Evolutionary conservation across 2,888 invertebrate genomes (phyloP).

Genomic region (Megaustenia siamemsis): DNA sequence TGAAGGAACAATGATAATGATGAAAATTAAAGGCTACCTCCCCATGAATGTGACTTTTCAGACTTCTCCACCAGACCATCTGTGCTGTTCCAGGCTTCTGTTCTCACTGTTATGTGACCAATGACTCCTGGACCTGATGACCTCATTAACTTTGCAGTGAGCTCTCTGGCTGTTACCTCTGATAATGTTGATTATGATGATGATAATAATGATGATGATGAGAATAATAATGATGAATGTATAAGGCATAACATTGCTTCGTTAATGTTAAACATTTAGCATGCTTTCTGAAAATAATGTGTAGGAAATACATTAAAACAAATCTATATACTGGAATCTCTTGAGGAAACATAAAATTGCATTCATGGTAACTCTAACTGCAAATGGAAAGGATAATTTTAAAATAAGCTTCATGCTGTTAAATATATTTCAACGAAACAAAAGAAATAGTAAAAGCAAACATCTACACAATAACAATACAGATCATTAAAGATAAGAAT

Average conservation of each 20-base stretch:
- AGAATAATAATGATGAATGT: slow-evolving; percentile 13
- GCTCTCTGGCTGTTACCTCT: slow-evolving; percentile 68
- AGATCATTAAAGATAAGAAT: too few species aligned
- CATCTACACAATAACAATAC: not conserved
- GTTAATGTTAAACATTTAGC: not conserved
- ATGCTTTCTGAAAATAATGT: not conserved
- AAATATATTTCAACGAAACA: not conserved
- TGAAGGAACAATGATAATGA: slow-evolving; percentile 36
- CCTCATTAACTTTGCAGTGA: slow-evolving; percentile 67
- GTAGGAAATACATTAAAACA: not conserved
- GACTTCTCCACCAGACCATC: slow-evolving; percentile 70
- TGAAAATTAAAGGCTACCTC: slow-evolving; percentile 66
- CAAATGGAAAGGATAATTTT: not conserved
- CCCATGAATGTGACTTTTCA: slow-evolving; percentile 76
- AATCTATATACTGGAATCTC: not conserved
- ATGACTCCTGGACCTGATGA: slow-evolving; percentile 65
- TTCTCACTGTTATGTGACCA: slow-evolving; percentile 73
- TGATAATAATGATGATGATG: slow-evolving; percentile 23
- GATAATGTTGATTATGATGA: slow-evolving; percentile 43
- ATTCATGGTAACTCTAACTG: not conserved
- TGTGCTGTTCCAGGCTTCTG: slow-evolving; percentile 75
- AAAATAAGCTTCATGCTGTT: slow-evolving; percentile 25
- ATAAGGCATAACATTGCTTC: not conserved
- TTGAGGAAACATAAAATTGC: not conserved
- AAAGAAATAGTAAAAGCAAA: not conserved